phyloP scores from a whole-genome alignment of 2,888 invertebrate genomes.

The Tricholauxania praeusta region DNA sequence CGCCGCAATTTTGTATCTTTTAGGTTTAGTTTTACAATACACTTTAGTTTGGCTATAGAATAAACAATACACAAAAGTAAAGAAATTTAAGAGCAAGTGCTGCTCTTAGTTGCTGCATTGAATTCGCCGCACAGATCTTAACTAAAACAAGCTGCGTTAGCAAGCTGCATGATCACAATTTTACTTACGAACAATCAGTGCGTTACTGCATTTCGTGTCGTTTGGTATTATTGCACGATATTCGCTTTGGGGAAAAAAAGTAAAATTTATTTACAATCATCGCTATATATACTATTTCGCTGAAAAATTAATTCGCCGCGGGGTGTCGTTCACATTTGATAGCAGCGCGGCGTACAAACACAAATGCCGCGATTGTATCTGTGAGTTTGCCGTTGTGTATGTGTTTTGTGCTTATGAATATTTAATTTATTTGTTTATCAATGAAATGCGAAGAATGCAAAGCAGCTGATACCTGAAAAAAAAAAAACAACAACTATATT shows the following conservation, averaged over 20 bases:
- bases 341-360: not conserved
- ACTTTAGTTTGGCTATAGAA: too few species aligned
- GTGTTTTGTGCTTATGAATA: constrained; percentile 26
- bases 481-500: too few species aligned
- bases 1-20: too few species aligned
- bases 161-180: constrained; percentile 3
- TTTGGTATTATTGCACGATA: not conserved
- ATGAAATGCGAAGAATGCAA: constrained; percentile 31
- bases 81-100: too few species aligned
- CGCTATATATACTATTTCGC: not conserved
- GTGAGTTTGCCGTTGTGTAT: not conserved
- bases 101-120: constrained; percentile 10
- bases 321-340: constrained; percentile 27
- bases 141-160: too few species aligned
- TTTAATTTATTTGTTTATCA: constrained; percentile 38
- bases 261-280: too few species aligned
- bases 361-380: not conserved
- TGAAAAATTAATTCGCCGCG: constrained; percentile 34
- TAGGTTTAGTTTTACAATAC: too few species aligned
- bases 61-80: too few species aligned
- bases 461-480: constrained; percentile 13
- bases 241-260: not conserved
- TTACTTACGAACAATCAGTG: constrained; percentile 20
- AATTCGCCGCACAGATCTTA: constrained; percentile 18
- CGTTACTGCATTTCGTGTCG: constrained; percentile 34